Evolutionary conservation across 2,113 vertebrate species (phyloP).

Genomic region (Propithecus coquereli): DNA sequence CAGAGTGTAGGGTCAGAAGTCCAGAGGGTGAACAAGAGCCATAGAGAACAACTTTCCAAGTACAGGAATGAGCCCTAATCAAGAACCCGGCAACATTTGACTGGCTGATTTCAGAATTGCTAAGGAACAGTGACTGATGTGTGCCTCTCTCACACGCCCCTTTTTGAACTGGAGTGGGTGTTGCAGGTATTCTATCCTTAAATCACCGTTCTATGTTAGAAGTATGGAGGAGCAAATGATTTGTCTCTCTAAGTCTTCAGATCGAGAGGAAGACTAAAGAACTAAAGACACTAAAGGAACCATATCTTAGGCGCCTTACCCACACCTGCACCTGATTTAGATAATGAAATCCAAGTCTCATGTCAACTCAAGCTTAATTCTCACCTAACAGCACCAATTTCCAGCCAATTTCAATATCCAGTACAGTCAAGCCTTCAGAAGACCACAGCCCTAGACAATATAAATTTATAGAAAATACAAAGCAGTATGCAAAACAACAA

Average conservation of each 20-base stretch:
- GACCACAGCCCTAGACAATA: not conserved
- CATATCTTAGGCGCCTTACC: not conserved
- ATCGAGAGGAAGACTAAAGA: not conserved
- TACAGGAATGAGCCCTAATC: no score
- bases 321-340: not conserved
- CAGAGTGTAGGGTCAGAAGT: not conserved
- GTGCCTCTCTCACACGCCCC: not conserved
- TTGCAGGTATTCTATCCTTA: not conserved
- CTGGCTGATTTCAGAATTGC: not conserved
- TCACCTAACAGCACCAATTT: not conserved
- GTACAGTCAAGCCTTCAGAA: not conserved
- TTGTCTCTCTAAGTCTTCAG: not conserved
- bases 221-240: not conserved
- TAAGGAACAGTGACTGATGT: not conserved
- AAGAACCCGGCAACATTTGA: not conserved
- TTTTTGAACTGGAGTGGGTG: not conserved
- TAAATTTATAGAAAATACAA: not conserved
- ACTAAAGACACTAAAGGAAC: not conserved
- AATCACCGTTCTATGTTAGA: not conserved
- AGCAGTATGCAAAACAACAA: not conserved
- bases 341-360: not conserved
- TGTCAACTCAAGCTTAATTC: not conserved
- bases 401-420: not conserved
- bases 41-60: not conserved
- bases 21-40: not conserved